Percentiles rank a stretch among this genome's conserved stretches.
Evolutionary conservation across 2,797 vertebrate genomes (phyloP).

Genomic region (Dermochelys coriacea): DNA sequence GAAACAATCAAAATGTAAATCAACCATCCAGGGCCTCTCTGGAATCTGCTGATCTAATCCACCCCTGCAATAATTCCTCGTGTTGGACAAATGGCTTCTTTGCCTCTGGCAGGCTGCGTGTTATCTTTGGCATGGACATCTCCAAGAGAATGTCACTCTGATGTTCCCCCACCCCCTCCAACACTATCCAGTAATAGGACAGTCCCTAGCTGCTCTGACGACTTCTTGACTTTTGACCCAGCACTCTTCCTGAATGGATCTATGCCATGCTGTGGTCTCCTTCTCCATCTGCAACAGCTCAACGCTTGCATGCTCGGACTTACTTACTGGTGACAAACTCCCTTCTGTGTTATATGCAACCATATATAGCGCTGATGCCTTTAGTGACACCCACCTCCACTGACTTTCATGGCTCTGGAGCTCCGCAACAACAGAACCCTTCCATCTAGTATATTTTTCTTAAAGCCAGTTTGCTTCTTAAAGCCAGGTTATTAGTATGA

Average conservation of each 20-base stretch:
- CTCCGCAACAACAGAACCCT: background rate
- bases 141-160: background rate
- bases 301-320: background rate
- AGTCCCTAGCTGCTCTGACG: background rate
- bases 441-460: background rate
- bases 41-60: background rate
- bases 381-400: background rate
- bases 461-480: background rate
- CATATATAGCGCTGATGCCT: background rate
- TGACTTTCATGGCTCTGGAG: background rate
- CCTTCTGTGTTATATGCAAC: rapidly evolving
- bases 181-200: background rate
- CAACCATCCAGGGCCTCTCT: background rate
- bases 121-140: background rate
- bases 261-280: rapidly evolving
- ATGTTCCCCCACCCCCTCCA: background rate
- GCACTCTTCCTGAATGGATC: too few relatives aligned
- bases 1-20: background rate
- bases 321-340: rapidly evolving
- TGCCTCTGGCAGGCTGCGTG: background rate
- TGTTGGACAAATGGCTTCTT: background rate
- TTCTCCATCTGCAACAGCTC: background rate
- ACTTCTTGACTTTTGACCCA: too few relatives aligned
- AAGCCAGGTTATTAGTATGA: background rate
- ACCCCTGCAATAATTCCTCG: background rate